Evolutionary conservation across 2,113 vertebrate species (phyloP).

Genomic region (Dromiciops gliroides): DNA sequence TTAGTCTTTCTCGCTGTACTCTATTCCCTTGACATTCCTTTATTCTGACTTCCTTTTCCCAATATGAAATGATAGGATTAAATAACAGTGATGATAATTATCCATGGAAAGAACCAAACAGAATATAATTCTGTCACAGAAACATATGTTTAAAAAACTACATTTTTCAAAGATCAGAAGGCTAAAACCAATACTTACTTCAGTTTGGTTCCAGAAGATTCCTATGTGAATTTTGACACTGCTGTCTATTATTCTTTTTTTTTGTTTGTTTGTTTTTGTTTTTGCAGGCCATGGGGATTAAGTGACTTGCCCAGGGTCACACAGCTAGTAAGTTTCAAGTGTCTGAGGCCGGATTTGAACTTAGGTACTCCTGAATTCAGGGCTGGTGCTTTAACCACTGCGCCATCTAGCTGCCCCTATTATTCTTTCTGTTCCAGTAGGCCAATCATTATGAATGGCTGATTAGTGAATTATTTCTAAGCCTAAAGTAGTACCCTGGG

Average conservation of each 20-base stretch:
- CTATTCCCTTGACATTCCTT: background rate
- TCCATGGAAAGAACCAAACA: constrained; percentile 10
- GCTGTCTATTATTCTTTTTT: no score
- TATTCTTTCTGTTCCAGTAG: constrained; percentile 31
- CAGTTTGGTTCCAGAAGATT: constrained; percentile 19
- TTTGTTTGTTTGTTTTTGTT: no score
- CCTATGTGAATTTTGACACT: constrained; percentile 10
- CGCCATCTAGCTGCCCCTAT: no score
- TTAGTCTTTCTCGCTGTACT: background rate
- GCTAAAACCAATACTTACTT: constrained; percentile 6
- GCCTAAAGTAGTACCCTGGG: background rate
- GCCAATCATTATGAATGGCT: constrained; percentile 49
- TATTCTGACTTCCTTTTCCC: background rate
- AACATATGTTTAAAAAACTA: background rate
- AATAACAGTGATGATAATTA: background rate
- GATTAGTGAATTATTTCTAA: constrained; percentile 38
- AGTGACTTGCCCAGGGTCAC: no score
- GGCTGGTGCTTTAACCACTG: no score
- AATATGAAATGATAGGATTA: background rate
- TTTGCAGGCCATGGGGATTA: no score
- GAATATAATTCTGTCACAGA: background rate
- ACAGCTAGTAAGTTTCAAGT: no score
- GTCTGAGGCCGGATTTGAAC: no score
- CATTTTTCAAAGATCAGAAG: constrained; percentile 3
- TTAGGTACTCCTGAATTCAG: no score